phyloP scores from a whole-genome alignment of 2,888 invertebrate species.

The Drosophila buzzatii region DNA sequence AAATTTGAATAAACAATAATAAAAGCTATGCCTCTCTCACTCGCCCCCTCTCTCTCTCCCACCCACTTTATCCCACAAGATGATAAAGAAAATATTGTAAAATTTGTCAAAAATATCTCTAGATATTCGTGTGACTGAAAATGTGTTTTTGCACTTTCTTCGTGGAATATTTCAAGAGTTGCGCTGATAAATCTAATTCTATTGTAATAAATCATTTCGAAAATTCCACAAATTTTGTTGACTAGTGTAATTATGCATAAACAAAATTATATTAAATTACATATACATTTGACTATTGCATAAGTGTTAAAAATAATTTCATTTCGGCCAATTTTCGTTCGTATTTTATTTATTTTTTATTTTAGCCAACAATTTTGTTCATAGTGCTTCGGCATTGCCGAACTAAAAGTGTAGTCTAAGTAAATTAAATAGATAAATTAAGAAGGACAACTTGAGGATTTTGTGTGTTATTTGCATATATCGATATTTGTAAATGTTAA shows the following conservation, averaged over 20 bases:
- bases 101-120: background rate
- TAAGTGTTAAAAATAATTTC: constrained; percentile 12
- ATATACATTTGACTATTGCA: constrained; percentile 20
- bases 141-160: background rate
- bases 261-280: background rate
- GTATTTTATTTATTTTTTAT: constrained; percentile 1
- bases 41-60: background rate
- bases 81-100: background rate
- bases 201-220: too few relatives aligned
- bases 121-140: background rate
- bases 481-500: constrained; percentile 55
- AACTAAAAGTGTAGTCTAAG: constrained; percentile 53
- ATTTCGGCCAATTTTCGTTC: background rate
- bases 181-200: background rate
- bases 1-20: too few relatives aligned
- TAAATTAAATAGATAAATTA: constrained; percentile 3
- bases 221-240: background rate
- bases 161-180: background rate
- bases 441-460: constrained; percentile 25
- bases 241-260: background rate
- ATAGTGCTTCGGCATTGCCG: constrained; percentile 61
- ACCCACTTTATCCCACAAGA: background rate
- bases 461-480: constrained; percentile 32
- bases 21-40: too few relatives aligned
- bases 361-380: constrained; percentile 7